Conservation (phyloP, 2,113 vertebrate species). For the Nyctibius bracteatus region DNA sequence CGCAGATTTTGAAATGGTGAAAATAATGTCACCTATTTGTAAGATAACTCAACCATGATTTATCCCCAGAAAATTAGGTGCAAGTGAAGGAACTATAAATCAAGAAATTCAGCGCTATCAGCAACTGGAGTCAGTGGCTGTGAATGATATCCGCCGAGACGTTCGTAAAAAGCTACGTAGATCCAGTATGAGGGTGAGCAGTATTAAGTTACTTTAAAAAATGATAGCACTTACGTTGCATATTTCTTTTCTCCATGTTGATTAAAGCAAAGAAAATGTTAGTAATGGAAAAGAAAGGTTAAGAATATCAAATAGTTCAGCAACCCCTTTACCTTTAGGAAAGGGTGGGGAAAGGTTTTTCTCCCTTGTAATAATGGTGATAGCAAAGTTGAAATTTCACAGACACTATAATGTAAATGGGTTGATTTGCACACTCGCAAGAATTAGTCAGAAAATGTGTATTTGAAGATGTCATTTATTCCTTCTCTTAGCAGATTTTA, state of each 20-base stretch:
- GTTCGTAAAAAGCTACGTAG: slow-evolving; percentile 94
- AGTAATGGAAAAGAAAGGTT: not conserved
- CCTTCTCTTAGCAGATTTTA: not conserved
- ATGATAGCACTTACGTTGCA: not conserved
- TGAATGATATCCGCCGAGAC: slow-evolving; percentile 95
- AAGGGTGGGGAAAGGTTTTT: not conserved
- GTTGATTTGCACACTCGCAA: not conserved
- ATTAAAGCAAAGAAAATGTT: not conserved
- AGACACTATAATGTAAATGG: not conserved
- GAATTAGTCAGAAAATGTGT: not conserved
- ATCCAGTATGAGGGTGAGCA: slow-evolving; percentile 95
- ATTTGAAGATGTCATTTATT: not conserved
- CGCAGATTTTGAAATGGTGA: not conserved
- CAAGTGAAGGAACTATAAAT: slow-evolving; percentile 97
- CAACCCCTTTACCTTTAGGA: not conserved
- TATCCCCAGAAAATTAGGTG: slow-evolving; percentile 88
- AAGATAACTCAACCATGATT: not conserved
- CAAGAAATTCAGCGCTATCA: slow-evolving; percentile 98
- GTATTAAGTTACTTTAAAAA: not conserved
- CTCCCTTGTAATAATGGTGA: not conserved
- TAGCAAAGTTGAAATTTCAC: not conserved
- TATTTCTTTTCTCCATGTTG: not conserved
- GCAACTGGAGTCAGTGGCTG: slow-evolving; percentile 94
- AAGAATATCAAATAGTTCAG: not conserved
- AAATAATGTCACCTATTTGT: not conserved